Base-by-base conservation (phyloP, 2,888 invertebrate genomes). In the Macaria liturata region DNA sequence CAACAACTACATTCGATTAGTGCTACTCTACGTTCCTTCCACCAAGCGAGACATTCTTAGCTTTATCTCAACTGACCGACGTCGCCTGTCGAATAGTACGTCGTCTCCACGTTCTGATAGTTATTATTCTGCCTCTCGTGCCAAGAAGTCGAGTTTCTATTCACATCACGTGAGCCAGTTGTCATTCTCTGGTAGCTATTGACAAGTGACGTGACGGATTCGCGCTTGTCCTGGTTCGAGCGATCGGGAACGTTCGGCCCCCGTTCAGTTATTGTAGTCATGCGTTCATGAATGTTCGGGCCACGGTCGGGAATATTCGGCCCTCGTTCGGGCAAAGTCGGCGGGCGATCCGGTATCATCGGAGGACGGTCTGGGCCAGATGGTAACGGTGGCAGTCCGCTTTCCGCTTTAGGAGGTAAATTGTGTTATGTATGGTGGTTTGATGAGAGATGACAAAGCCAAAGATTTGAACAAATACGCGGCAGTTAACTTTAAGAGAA, bases 1-100 rank as follows among this genome's bases (percentile, higher is more conserved):
- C 42, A n/a, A 39, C 7, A 45, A 39, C 49, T 49, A 55, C 34
- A 37, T 37, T 6, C 7, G 3, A 37, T 37, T 37, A 37, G 34
- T 37, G 9, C n/a, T 42, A 42, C 9, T 8, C 42, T 42, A 42
- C n/a, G 9, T 42, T 4, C 9, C 42, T n/a, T 43, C 55, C 39
- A 54, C 46, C 59, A 65, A 57, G 42, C 57, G 54, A 54, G 43
- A 34, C 58, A 46, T 37, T 37, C 34, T 37, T 4, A 37, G 7
- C 42, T 9, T 4, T 42, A n/a, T 46, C 8, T 54, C 43, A 9
- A 88, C 91, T 90, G 78, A 92, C 92, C 91, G 58, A 84, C 81
- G 54, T 92, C 92, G 67, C 82, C 83, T 37, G 89, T 80, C 3
- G 87, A 75, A 67, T 91, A 92, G 73, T 89, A 88, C 9, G 91